Evolutionary conservation across 2,113 vertebrate genomes (phyloP).

Genomic region (Australoheros scitulus): DNA sequence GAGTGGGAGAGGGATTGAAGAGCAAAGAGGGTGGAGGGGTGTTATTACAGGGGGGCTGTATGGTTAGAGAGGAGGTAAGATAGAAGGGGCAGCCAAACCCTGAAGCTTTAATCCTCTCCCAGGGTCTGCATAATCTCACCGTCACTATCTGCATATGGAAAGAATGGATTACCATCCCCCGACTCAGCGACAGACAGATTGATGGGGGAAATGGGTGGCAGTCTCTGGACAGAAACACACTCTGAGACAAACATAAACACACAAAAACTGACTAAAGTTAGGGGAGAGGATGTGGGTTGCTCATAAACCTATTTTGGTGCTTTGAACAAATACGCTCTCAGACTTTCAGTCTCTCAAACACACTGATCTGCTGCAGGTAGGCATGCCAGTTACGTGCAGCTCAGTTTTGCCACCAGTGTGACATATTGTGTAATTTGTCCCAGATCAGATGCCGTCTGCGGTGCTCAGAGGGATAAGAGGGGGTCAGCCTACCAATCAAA

Average conservation of each 20-base stretch:
- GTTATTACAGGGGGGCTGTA: not conserved
- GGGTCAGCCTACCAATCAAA: not conserved
- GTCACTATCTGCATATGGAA: conserved; percentile 71
- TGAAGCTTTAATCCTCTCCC: conserved; percentile 70
- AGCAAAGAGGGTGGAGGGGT: conserved; percentile 32
- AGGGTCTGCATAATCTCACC: conserved; percentile 73
- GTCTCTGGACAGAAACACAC: conserved; percentile 40
- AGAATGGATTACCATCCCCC: conserved; percentile 76
- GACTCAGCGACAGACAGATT: conserved; percentile 21
- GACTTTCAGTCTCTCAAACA: not conserved
- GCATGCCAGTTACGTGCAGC: conserved; percentile 9
- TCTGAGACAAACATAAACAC: conserved; percentile 16
- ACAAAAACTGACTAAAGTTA: not conserved
- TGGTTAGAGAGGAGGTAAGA: conserved; percentile 52
- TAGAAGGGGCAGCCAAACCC: conserved; percentile 51
- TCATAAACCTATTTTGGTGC: not conserved
- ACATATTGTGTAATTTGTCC: conserved; percentile 26
- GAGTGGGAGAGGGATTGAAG: conserved; percentile 37
- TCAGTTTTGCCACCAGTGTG: not conserved
- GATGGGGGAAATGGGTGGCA: conserved; percentile 28
- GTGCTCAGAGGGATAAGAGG: not conserved
- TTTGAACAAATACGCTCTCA: conserved; percentile 1
- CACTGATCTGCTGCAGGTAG: conserved; percentile 11
- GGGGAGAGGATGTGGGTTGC: not conserved
- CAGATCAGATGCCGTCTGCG: conserved; percentile 14